phyloP scores from a whole-genome alignment of 2,113 vertebrate genomes.

The Pogonocichla stellata region DNA sequence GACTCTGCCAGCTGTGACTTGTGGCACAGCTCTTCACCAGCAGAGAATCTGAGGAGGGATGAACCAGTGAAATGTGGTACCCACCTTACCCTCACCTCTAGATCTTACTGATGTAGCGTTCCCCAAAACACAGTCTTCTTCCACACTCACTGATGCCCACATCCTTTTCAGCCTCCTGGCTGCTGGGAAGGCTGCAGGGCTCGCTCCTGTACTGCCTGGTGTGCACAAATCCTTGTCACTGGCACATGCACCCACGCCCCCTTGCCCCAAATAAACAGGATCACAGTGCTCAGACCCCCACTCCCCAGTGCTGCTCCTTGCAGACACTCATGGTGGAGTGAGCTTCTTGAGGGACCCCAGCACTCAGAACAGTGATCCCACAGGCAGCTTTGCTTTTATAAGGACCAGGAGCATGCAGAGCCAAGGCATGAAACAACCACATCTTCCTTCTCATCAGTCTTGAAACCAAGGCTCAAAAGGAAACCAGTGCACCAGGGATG shows the following conservation, averaged over 20 bases:
- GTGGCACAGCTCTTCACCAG: not conserved
- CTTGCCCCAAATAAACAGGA: rapidly evolving
- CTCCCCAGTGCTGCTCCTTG: not conserved
- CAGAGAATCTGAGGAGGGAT: not conserved
- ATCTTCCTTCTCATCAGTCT: not conserved
- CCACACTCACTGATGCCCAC: not conserved
- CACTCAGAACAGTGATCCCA: not conserved
- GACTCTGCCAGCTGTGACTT: not conserved
- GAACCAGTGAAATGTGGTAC: not conserved
- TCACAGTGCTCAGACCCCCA: not conserved
- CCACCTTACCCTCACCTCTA: not conserved
- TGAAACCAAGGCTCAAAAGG: not conserved
- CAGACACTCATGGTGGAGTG: not conserved
- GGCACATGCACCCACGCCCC: not conserved
- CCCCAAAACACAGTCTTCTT: not conserved
- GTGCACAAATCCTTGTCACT: not conserved
- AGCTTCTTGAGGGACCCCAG: not conserved
- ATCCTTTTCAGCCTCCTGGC: not conserved
- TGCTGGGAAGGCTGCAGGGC: not conserved
- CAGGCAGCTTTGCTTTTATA: not conserved
- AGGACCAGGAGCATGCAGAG: not conserved
- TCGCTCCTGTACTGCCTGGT: not conserved
- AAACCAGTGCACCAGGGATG: not conserved
- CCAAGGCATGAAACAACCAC: not conserved
- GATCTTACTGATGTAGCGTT: not conserved